Conservation (phyloP, 2,113 vertebrate species). For the Oreocharis arfaki region DNA sequence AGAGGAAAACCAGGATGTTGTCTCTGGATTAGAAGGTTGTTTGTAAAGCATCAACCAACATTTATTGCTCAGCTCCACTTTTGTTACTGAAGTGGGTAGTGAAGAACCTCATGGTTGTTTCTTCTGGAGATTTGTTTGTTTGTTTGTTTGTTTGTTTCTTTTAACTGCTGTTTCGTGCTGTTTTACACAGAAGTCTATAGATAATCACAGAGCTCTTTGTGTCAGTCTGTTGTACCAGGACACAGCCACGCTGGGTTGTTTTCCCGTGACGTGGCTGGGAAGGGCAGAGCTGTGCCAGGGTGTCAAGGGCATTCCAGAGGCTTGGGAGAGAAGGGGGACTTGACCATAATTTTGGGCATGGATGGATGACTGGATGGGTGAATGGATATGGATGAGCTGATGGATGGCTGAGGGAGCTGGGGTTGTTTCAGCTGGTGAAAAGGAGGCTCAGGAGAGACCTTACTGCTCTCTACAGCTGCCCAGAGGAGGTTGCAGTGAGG, state of each 20-base stretch:
- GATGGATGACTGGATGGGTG: neutral
- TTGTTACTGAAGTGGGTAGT: neutral
- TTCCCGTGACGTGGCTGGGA: neutral
- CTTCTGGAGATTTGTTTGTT: neutral
- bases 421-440: neutral
- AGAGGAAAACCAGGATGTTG: neutral
- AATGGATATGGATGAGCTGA: neutral
- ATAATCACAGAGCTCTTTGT: neutral
- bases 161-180: neutral
- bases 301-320: neutral
- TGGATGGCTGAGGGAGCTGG: neutral
- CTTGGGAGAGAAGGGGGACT: neutral
- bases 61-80: neutral
- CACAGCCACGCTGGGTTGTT: neutral
- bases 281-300: neutral
- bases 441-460: neutral
- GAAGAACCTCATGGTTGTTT: neutral
- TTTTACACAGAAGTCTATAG: neutral
- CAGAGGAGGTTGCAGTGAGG: neutral
- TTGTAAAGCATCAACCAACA: neutral
- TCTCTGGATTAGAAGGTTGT: neutral
- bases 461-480: neutral
- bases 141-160: neutral
- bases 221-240: neutral
- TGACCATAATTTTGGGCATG: neutral